These are phyloP conservation scores for Axis porcinus DNA, from an alignment of 2,113 vertebrate species.

Conservation along the genomic window DNA sequence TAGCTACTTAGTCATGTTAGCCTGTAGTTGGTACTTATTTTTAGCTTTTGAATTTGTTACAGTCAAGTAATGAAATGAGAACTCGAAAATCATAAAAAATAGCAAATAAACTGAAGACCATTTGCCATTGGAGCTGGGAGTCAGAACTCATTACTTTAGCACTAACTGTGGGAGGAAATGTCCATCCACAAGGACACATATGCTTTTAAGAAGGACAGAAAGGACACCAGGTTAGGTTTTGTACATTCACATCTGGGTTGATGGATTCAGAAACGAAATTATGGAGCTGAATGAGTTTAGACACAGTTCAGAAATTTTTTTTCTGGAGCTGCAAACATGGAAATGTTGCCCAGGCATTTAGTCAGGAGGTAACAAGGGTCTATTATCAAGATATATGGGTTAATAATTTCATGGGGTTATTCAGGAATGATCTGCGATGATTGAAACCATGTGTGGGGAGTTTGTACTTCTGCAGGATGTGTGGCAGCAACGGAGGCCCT, in stretches of 20 bases:
- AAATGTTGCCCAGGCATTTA: conserved; percentile 42
- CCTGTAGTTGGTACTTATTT: not conserved
- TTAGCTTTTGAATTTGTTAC: not conserved
- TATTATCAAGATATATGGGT: conserved; percentile 74
- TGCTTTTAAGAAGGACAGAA: not conserved
- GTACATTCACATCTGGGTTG: not conserved
- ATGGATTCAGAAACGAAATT: conserved; percentile 20
- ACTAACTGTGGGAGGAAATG: not conserved
- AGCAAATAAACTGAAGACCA: not conserved
- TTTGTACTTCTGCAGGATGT: conserved; percentile 67
- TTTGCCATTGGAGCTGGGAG: not conserved
- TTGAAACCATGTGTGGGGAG: conserved; percentile 73
- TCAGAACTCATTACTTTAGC: conserved; percentile 5
- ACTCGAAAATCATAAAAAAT: not conserved
- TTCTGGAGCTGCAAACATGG: conserved; percentile 31
- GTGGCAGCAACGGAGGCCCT: conserved; percentile 33
- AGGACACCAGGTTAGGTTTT: not conserved
- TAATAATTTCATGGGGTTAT: conserved; percentile 75
- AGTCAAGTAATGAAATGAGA: not conserved
- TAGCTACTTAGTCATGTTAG: not conserved
- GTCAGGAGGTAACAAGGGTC: conserved; percentile 42
- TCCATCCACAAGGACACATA: not conserved
- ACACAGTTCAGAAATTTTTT: conserved; percentile 26
- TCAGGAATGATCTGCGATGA: conserved; percentile 71
- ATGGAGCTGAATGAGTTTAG: not conserved